A percentile compares a stretch with the other conserved stretches of the same genome.
Evolutionary conservation across 2,797 vertebrate species (phyloP).

Genomic region (Halcyon leucocephala): DNA sequence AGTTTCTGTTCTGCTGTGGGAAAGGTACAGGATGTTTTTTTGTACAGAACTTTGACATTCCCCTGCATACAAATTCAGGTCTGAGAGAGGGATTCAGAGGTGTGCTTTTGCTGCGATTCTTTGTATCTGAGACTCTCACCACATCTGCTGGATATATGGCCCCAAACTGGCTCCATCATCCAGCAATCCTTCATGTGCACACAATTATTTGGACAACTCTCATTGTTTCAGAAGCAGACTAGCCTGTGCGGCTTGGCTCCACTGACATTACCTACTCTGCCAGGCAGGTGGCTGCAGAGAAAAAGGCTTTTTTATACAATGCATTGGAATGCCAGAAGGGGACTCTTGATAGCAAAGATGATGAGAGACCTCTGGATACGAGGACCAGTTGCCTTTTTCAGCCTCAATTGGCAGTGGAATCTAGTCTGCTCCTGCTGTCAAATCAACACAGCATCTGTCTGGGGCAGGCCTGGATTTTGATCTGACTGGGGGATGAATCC

Average conservation of each 20-base stretch:
- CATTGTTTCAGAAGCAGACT: slow-evolving; percentile 31
- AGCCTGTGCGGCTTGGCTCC: neutral
- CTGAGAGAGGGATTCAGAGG: neutral
- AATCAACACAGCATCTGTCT: fast-evolving
- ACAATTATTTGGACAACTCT: slow-evolving; percentile 30
- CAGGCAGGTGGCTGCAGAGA: slow-evolving; percentile 68
- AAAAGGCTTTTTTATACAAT: slow-evolving; percentile 44
- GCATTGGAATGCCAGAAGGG: neutral
- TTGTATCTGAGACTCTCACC: neutral
- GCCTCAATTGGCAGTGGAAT: neutral
- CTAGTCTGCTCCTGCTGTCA: neutral
- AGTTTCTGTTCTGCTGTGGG: neutral
- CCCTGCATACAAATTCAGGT: neutral
- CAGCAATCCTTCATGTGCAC: neutral
- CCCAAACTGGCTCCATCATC: neutral
- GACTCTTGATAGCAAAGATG: neutral
- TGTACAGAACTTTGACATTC: neutral
- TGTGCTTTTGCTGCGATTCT: neutral
- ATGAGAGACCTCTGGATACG: neutral
- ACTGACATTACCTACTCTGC: slow-evolving; percentile 53
- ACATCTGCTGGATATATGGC: slow-evolving; percentile 6
- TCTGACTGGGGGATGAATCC: neutral
- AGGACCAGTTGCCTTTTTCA: neutral
- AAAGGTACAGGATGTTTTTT: neutral
- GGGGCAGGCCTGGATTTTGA: neutral